Conservation (phyloP, 37 sponge, comb jelly and placozoan genomes). For the Bolinopsis microptera region DNA sequence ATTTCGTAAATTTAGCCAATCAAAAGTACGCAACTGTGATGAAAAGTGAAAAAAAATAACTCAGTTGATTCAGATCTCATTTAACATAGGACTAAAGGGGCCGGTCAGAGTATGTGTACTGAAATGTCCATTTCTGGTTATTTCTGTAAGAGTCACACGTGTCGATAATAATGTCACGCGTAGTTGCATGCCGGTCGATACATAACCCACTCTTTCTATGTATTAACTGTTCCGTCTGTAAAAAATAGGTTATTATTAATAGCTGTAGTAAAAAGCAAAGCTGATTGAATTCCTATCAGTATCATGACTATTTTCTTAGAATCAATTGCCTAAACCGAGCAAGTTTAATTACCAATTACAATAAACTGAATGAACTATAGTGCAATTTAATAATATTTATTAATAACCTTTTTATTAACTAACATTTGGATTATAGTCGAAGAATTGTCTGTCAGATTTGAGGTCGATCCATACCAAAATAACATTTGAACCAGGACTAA, state of each 20-base stretch:
- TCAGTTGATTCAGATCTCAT: background rate
- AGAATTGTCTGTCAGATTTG: background rate
- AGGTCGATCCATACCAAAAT: conserved; percentile 5
- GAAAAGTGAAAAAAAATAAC: too few species aligned
- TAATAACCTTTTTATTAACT: too few species aligned
- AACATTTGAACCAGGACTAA: conserved; percentile 4
- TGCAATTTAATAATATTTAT: too few species aligned
- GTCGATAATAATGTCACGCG: background rate
- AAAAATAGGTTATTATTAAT: too few species aligned
- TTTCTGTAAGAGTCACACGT: background rate
- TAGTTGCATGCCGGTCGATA: background rate
- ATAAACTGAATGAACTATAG: too few species aligned
- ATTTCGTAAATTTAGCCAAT: too few species aligned
- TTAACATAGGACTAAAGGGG: too few species aligned
- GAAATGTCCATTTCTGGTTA: conserved; percentile 18
- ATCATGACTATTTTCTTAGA: too few species aligned
- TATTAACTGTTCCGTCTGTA: background rate
- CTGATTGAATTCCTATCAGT: background rate
- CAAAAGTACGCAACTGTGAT: too few species aligned
- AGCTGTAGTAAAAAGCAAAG: background rate
- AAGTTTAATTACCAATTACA: too few species aligned
- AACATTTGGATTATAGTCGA: conserved; percentile 15
- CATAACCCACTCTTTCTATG: background rate
- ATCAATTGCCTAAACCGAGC: too few species aligned
- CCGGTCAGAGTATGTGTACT: conserved; percentile 43